A percentile compares a stretch with the other conserved stretches of the same genome.
Conservation (phyloP, 2,888 invertebrate genomes). For the Merodon equestris region DNA sequence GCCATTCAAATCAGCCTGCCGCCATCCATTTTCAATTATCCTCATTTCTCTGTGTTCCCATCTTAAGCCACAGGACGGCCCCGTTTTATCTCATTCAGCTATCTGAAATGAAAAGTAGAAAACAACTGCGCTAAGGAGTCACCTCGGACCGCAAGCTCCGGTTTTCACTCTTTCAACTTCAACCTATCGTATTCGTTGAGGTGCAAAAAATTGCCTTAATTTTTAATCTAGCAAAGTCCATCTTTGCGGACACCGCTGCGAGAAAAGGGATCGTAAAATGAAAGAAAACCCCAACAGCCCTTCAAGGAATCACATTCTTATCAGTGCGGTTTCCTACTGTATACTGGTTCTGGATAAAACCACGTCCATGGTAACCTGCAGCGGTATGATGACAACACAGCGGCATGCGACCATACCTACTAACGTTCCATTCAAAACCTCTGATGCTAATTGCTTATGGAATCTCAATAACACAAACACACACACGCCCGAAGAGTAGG, state of each 20-base stretch:
- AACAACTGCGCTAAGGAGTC: neutral
- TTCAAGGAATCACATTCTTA: slow-evolving; percentile 4
- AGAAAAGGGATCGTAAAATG: neutral
- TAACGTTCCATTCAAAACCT: slow-evolving; percentile 26
- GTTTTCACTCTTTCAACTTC: neutral
- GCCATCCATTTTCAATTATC: slow-evolving; percentile 62
- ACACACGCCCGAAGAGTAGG: slow-evolving; percentile 18
- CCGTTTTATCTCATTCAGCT: slow-evolving; percentile 63
- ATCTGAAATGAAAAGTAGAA: slow-evolving; percentile 46
- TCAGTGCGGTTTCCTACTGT: too few relatives aligned
- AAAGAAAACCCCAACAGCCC: neutral
- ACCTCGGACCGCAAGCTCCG: neutral
- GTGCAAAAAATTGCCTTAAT: slow-evolving; percentile 61
- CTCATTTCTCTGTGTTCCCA: slow-evolving; percentile 26
- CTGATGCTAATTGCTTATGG: slow-evolving; percentile 58
- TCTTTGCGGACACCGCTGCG: slow-evolving; percentile 11
- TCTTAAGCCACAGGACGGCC: slow-evolving; percentile 49
- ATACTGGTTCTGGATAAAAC: too few relatives aligned
- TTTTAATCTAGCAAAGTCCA: slow-evolving; percentile 61
- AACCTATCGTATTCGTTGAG: slow-evolving; percentile 39
- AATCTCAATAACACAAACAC: slow-evolving; percentile 60
- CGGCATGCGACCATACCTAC: neutral
- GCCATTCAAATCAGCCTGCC: slow-evolving; percentile 13
- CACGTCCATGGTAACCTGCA: neutral
- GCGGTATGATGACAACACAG: neutral